Evolutionary conservation across 2,113 vertebrate species (phyloP), one percentile per base, ranked within the genome.

Genomic region (Oceanites oceanicus): DNA sequence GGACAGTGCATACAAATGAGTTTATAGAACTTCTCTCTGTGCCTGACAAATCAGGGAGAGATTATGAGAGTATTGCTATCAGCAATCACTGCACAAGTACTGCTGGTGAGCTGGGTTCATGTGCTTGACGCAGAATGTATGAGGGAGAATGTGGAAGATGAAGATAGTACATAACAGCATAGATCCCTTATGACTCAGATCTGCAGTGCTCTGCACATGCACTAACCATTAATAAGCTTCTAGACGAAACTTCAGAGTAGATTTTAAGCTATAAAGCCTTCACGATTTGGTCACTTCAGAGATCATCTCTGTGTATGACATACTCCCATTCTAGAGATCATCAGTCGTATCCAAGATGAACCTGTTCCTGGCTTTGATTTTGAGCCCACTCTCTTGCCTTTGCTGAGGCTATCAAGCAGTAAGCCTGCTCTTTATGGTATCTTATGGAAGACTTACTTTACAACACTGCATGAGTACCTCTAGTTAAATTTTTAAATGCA

Each of bases 1-100:
- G 96, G 94, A 96, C 92, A 97, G 58, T 73, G 96, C 90, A 94
- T 96, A 79, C 58, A 90, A 94, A 97, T 94, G 92, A 96, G 92
- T 66, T 94, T 88, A 76, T 29, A 82, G 67, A 88, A 72, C 49
- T 85, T 42, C 47, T 59, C 6, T 71, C 45, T 79, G 53, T 82
- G 40, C 71, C 50, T 85, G 81, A 88, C 68, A 85, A 89, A 89
- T 84, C 52, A 86, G 83, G 68, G 59, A 91, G 59, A 89, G 75
- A 63, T 58, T 88, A 7, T 61, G 70, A 78, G 58, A 86, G 45
- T 23, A 15, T 8, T 79, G 70, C 71, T 90, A 4, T 92, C 80
- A 85, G 93, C 81, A 81, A 95, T 92, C 87, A 40, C 70, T 87
- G 56, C 66, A 32, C 65, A 81, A 70, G 61, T 21, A 29, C 61